These are phyloP conservation scores for Apocheima hispidaria DNA, from an alignment of 2,888 invertebrate genomes.

Conservation along the genomic window DNA sequence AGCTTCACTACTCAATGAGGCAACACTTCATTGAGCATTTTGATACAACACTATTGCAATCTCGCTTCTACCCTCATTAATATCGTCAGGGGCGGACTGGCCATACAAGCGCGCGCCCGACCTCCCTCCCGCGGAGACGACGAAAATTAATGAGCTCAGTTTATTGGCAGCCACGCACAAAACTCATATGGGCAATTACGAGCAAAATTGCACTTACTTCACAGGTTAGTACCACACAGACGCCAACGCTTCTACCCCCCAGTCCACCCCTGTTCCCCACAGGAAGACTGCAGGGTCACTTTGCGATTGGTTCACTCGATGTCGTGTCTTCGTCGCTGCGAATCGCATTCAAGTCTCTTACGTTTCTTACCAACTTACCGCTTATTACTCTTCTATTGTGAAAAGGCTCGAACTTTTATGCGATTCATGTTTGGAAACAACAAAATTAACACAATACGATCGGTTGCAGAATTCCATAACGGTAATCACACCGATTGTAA, in stretches of 20 bases:
- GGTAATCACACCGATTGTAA: constrained; percentile 60
- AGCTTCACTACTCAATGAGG: constrained; percentile 79
- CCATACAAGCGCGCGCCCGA: constrained; percentile 86
- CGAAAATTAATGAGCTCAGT: constrained; percentile 87
- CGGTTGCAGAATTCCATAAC: constrained; percentile 46
- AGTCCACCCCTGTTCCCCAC: constrained; percentile 84
- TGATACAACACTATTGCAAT: constrained; percentile 82
- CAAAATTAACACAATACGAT: constrained; percentile 64
- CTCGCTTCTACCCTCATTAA: constrained; percentile 86
- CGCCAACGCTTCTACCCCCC: constrained; percentile 83
- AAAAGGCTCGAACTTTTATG: constrained; percentile 65
- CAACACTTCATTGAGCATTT: constrained; percentile 76
- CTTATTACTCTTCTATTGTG: constrained; percentile 45
- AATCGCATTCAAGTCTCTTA: constrained; percentile 74
- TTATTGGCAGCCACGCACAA: constrained; percentile 87
- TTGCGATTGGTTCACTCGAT: constrained; percentile 75
- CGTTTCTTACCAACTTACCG: constrained; percentile 49
- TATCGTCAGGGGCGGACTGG: constrained; percentile 87
- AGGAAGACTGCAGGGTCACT: constrained; percentile 85
- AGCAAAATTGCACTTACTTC: constrained; percentile 86
- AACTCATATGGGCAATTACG: constrained; percentile 86
- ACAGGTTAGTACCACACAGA: constrained; percentile 85
- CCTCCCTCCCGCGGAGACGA: constrained; percentile 85
- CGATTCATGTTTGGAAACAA: constrained; percentile 68
- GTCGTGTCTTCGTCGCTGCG: constrained; percentile 65